These are phyloP conservation scores for Drosophila repletoides DNA, from an alignment of 1,140 invertebrate species.

Conservation along the genomic window DNA sequence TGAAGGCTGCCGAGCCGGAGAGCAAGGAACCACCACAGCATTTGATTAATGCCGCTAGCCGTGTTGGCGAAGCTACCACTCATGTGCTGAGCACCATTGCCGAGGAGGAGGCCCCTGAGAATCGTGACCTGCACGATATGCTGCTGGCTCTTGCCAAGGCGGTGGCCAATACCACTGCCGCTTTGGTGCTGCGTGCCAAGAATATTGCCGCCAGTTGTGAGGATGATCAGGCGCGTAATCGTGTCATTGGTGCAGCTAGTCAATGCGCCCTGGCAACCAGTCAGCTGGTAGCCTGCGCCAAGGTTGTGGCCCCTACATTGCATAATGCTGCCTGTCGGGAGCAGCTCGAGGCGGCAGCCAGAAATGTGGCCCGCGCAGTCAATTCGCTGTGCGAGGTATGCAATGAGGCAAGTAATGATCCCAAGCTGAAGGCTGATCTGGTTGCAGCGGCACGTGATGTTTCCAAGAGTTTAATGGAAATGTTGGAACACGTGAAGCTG, in stretches of 20 bases:
- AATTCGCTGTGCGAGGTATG: conserved; percentile 95
- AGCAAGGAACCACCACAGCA: conserved; percentile 96
- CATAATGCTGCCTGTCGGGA: conserved; percentile 96
- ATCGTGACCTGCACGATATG: conserved; percentile 91
- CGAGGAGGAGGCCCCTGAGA: conserved; percentile 93
- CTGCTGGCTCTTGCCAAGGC: conserved; percentile 95
- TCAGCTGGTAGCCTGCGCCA: conserved; percentile 98
- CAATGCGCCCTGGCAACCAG: conserved; percentile 98
- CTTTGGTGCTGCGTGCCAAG: conserved; percentile 96
- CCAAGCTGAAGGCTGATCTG: conserved; percentile 89
- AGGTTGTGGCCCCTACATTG: conserved; percentile 93
- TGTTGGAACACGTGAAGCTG: conserved; percentile 94
- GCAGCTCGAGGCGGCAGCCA: conserved; percentile 95
- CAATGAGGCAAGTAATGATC: conserved; percentile 87
- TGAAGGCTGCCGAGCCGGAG: conserved; percentile 96
- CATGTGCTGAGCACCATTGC: conserved; percentile 96
- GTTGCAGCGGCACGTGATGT: conserved; percentile 93
- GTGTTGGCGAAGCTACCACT: conserved; percentile 97
- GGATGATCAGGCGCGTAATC: conserved; percentile 90
- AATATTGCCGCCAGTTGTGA: conserved; percentile 94
- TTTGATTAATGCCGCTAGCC: conserved; percentile 95
- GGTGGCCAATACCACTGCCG: conserved; percentile 98
- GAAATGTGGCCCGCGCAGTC: conserved; percentile 96
- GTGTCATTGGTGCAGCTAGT: conserved; percentile 96
- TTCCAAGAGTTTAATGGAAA: conserved; percentile 93